Base-by-base conservation (phyloP, 2,113 vertebrate species). In the Rhagologus leucostigma region DNA sequence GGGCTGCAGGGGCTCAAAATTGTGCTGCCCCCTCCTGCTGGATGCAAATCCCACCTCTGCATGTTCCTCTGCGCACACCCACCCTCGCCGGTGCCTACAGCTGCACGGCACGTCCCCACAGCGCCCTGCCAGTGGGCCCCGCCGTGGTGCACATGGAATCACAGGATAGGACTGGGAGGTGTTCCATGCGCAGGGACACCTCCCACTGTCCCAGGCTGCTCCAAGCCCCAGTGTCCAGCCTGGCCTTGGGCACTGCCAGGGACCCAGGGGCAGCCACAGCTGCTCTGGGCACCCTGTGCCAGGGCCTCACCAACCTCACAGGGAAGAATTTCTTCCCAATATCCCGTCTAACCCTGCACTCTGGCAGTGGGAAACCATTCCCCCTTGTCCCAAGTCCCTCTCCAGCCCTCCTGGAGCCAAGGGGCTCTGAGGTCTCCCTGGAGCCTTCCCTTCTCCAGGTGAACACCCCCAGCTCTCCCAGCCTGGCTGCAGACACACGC, bases 1-100 rank as follows among this genome's bases (percentile, higher is more conserved):
- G 46, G 46, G 53, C 35, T 6, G 20, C 63, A 29, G 30, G 19
- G 50, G 4, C 23, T 16, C 22, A 6, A 9, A 26, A 24, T 3
- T 18, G 18, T 14, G 37, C 60, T 42, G 50, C 5, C 11, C 24
- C 4, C 46, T 47, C 4, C 32, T 22, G 24, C 35, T 7, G 26
- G 15, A 33, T 0, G 3, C 30, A 7, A 19, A 30, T 13, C 11
- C 35, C 26, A 9, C 1, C 33, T 29, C 22, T 8, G 39, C n/a
- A 13, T 2, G 11, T 9, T 37, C 10, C 26, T 12, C 23, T 7
- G 52, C 7, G 24, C 27, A 8, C 30, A 15, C 3, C 50, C 29
- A n/a, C 19, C 29, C 32, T 52, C 16, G 18, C 32, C 4, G 5
- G 55, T 29, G 44, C n/a, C 49, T 11, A 3, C 23, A 39, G 82